phyloP scores from a whole-genome alignment of 2,797 vertebrate genomes.

The Salmo trutta region DNA sequence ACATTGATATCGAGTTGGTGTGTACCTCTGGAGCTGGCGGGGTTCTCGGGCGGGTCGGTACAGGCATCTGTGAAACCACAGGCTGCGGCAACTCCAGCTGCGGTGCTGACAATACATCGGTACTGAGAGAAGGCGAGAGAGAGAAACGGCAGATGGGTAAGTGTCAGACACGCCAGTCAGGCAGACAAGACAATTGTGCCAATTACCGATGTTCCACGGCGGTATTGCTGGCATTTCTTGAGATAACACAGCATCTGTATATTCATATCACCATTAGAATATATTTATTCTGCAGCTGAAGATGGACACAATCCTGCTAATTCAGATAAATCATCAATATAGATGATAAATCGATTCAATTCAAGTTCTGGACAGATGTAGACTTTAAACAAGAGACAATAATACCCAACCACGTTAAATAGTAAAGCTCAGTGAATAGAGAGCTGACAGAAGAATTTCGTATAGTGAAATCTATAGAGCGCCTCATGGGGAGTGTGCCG shows the following conservation, averaged over 20 bases:
- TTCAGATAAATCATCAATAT: background rate
- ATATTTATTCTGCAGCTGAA: background rate
- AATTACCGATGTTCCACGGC: background rate
- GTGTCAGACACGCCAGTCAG: background rate
- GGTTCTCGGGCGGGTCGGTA: constrained; percentile 87
- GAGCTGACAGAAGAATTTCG: background rate
- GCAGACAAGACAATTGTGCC: background rate
- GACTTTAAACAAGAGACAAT: background rate
- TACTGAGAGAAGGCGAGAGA: constrained; percentile 75
- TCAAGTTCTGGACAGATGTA: background rate
- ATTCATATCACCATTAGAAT: background rate
- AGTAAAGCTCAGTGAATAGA: background rate
- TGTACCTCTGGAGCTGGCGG: constrained; percentile 87
- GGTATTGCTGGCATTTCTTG: background rate
- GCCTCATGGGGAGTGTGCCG: too few species aligned
- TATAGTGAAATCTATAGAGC: background rate
- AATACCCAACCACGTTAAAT: background rate
- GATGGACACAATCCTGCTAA: too few species aligned
- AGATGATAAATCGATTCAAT: background rate
- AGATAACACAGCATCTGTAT: background rate
- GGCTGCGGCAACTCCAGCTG: constrained; percentile 93
- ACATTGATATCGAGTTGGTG: background rate
- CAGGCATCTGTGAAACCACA: constrained; percentile 92
- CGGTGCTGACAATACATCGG: constrained; percentile 92
- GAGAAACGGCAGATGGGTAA: background rate